Conservation (phyloP, 2,113 vertebrate species). For the Strix uralensis region DNA sequence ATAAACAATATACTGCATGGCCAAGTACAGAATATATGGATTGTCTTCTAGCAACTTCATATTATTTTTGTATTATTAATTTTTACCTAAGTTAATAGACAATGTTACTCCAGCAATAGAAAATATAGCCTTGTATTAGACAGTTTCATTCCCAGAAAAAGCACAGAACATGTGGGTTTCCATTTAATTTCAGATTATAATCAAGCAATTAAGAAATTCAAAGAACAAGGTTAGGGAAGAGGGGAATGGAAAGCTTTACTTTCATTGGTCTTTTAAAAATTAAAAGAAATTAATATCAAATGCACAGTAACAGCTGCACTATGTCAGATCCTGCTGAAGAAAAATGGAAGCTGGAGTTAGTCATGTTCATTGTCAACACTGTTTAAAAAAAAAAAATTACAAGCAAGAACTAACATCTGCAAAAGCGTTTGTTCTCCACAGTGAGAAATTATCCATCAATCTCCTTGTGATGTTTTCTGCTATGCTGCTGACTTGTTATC, state of each 20-base stretch:
- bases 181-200: background rate
- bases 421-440: background rate
- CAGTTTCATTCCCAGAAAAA: background rate
- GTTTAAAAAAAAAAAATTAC: background rate
- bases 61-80: background rate
- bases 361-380: background rate
- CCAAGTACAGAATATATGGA: background rate
- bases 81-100: background rate
- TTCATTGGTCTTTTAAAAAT: background rate
- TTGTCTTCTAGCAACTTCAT: background rate
- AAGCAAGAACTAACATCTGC: background rate
- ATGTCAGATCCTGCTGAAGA: background rate
- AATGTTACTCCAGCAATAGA: background rate
- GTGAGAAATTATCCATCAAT: slow-evolving; percentile 18
- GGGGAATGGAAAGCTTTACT: background rate
- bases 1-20: background rate
- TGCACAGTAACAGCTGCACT: background rate
- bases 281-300: background rate
- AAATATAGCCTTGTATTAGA: background rate
- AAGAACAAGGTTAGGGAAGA: background rate
- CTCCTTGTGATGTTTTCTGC: background rate
- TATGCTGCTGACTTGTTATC: background rate
- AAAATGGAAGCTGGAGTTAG: background rate
- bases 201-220: background rate
- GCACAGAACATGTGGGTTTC: background rate